A percentile compares a stretch with the other conserved stretches of the same genome.
Conservation (phyloP, 2,888 invertebrate species). For the Pegoplata infirma region DNA sequence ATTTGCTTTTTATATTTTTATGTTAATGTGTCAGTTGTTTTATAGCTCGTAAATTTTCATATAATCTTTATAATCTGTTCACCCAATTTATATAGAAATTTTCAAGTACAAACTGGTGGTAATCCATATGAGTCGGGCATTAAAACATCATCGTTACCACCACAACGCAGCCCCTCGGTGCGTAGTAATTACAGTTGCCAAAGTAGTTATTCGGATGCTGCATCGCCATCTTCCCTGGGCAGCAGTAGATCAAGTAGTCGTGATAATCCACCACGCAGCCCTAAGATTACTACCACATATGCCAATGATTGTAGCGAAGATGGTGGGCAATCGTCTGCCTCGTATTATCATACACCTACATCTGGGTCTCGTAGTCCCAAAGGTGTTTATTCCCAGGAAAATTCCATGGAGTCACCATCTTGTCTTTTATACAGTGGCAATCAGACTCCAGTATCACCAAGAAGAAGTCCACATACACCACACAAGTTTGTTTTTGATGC, state of each 20-base stretch:
- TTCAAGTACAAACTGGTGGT: slow-evolving; percentile 36
- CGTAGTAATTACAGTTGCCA: slow-evolving; percentile 66
- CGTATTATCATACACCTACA: slow-evolving; percentile 75
- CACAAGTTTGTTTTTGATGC: slow-evolving; percentile 81
- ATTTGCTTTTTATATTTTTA: background rate
- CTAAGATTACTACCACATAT: slow-evolving; percentile 77
- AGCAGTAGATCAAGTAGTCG: slow-evolving; percentile 57
- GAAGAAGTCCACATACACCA: slow-evolving; percentile 80
- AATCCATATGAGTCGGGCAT: slow-evolving; percentile 59
- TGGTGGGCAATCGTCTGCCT: slow-evolving; percentile 69
- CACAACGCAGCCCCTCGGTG: slow-evolving; percentile 66
- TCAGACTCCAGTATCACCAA: slow-evolving; percentile 64
- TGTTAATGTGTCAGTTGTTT: background rate
- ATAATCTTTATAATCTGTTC: background rate
- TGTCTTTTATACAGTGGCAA: slow-evolving; percentile 64
- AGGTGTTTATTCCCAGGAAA: slow-evolving; percentile 66
- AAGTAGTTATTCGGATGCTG: slow-evolving; percentile 64
- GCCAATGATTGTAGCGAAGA: slow-evolving; percentile 73
- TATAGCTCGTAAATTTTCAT: background rate
- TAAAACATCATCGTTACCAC: slow-evolving; percentile 47
- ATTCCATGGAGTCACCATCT: slow-evolving; percentile 70
- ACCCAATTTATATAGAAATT: slow-evolving; percentile 38
- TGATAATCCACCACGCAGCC: slow-evolving; percentile 76
- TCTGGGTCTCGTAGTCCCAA: slow-evolving; percentile 70
- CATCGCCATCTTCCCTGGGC: slow-evolving; percentile 38